A percentile compares a stretch with the other conserved stretches of the same genome.
phyloP scores from a whole-genome alignment of 2,888 invertebrate species.

The Drosophila anceps region DNA sequence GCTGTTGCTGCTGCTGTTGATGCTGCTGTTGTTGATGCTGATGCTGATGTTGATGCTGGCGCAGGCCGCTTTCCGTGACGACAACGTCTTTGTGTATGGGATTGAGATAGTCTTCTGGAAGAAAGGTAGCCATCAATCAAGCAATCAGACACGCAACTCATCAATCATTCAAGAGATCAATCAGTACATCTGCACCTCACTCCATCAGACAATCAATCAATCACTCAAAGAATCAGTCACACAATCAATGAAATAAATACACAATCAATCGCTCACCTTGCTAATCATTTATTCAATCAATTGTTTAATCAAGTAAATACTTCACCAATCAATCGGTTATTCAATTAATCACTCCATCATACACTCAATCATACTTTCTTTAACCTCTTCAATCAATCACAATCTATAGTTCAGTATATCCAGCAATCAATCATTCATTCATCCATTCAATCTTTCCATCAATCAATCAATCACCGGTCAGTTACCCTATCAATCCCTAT shows the following conservation, averaged over 20 bases:
- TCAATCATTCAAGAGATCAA: not conserved
- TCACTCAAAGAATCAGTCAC: not conserved
- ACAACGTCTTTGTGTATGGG: conserved; percentile 92
- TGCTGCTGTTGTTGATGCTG: conserved; percentile 23
- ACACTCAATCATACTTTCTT: not conserved
- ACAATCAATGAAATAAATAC: too few relatives aligned
- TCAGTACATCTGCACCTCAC: not conserved
- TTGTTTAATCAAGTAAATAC: too few relatives aligned
- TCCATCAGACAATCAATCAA: not conserved
- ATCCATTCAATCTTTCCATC: not conserved
- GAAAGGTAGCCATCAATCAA: conserved; percentile 17
- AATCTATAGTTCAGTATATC: not conserved
- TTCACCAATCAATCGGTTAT: too few relatives aligned
- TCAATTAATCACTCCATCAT: not conserved
- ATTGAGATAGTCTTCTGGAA: conserved; percentile 87
- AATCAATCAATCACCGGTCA: not conserved
- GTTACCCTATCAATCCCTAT: too few relatives aligned
- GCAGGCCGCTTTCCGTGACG: conserved; percentile 90
- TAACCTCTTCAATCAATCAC: too few relatives aligned
- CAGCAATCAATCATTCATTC: not conserved
- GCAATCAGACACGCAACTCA: not conserved
- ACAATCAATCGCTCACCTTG: not conserved
- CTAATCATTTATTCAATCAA: too few relatives aligned
- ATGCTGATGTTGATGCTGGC: conserved; percentile 71
- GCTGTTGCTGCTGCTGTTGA: conserved; percentile 9